A percentile compares a stretch with the other conserved stretches of the same genome.
Conservation (phyloP, 2,797 vertebrate genomes). For the Sebastes goodei region DNA sequence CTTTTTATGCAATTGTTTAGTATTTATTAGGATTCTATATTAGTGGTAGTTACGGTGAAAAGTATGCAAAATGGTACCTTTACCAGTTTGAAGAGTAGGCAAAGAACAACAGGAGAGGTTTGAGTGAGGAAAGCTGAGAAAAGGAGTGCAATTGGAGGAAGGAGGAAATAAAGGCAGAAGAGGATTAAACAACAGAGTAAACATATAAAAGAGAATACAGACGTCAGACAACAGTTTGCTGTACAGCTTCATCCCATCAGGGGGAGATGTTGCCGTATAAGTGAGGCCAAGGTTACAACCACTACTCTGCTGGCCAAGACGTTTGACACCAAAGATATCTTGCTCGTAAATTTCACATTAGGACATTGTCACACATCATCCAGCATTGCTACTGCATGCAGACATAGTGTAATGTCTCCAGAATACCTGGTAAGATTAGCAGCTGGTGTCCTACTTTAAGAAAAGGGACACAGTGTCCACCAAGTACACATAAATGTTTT, state of each 20-base stretch:
- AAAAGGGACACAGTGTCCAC: conserved; percentile 48
- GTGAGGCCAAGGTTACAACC: conserved; percentile 1
- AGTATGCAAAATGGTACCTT: conserved; percentile 38
- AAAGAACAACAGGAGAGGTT: conserved; percentile 45
- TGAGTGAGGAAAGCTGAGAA: conserved; percentile 37
- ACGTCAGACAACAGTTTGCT: not conserved
- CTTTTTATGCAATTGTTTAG: not conserved
- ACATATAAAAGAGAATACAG: not conserved
- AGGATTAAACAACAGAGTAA: not conserved
- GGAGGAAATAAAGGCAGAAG: conserved; percentile 17
- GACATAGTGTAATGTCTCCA: conserved; percentile 52
- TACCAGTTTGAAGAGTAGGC: conserved; percentile 31
- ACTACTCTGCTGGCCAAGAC: conserved; percentile 17
- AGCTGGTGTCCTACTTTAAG: conserved; percentile 61
- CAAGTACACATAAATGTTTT: not conserved
- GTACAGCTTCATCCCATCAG: conserved; percentile 36
- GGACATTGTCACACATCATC: conserved; percentile 64
- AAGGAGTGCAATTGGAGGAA: conserved; percentile 1
- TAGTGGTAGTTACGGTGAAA: not conserved
- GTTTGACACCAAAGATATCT: conserved; percentile 63
- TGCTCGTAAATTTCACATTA: conserved; percentile 51
- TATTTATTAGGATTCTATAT: not conserved
- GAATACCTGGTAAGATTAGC: conserved; percentile 44
- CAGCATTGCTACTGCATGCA: conserved; percentile 13
- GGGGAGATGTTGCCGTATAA: conserved; percentile 42